These are phyloP conservation scores for Galeruca laticollis DNA, from an alignment of 2,888 invertebrate species.

Conservation along the genomic window DNA sequence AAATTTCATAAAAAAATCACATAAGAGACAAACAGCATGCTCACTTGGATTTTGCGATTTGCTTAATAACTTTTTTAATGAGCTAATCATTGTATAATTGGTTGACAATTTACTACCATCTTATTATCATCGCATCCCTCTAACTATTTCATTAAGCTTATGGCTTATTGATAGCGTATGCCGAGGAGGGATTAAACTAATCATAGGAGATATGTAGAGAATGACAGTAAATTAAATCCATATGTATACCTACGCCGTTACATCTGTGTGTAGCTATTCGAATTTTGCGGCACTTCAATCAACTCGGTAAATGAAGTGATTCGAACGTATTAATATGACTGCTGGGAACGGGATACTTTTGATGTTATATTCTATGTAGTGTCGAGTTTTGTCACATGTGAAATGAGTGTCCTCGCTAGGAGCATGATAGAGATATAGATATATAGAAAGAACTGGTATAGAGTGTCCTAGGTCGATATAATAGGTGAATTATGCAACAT, in stretches of 20 bases:
- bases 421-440: no score
- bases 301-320: not conserved
- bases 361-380: not conserved
- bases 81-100: no score
- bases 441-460: no score
- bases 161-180: not conserved
- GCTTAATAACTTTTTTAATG: no score
- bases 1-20: no score
- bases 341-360: not conserved
- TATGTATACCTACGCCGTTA: no score
- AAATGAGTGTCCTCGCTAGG: not conserved
- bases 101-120: not conserved
- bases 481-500: no score
- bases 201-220: not conserved
- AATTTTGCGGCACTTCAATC: not conserved
- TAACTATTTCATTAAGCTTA: slow-evolving; percentile 7
- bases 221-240: no score
- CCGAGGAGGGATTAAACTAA: not conserved
- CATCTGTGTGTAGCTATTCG: not conserved
- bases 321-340: slow-evolving; percentile 3
- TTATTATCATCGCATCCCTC: slow-evolving; percentile 5
- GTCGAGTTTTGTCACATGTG: not conserved
- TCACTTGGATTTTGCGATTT: no score
- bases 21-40: no score
- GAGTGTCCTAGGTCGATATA: no score